These are phyloP conservation scores for Lasioglossum oenotherae DNA, from an alignment of 2,888 invertebrate genomes.

Conservation along the genomic window DNA sequence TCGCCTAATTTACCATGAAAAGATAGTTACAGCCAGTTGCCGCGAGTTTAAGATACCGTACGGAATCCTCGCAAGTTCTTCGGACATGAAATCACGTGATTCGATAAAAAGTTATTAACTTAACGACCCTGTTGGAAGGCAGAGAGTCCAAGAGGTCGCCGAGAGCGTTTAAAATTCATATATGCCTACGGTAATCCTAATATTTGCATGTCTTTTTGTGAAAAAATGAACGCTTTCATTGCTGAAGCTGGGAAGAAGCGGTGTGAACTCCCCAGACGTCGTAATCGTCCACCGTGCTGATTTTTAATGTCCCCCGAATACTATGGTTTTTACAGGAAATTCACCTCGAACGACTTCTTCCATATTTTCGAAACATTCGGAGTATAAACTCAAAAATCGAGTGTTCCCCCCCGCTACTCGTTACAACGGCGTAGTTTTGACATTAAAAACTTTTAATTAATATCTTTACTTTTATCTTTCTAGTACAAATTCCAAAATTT, in stretches of 20 bases:
- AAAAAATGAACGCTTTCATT: slow-evolving; percentile 27
- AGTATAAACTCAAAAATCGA: slow-evolving; percentile 10
- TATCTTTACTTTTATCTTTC: not conserved
- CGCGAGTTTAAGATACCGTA: not conserved
- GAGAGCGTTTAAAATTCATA: slow-evolving; percentile 32
- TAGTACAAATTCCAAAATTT: not conserved
- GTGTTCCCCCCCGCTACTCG: not conserved
- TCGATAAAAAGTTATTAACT: slow-evolving; percentile 47
- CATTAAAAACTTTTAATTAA: not conserved
- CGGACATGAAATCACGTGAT: slow-evolving; percentile 10
- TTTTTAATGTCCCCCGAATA: slow-evolving; percentile 28
- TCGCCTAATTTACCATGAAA: not conserved
- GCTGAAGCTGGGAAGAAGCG: slow-evolving; percentile 1
- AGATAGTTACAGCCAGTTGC: not conserved
- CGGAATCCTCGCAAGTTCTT: not conserved
- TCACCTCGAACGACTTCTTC: not conserved
- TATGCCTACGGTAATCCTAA: slow-evolving; percentile 35
- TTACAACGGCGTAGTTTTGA: not conserved
- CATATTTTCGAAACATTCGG: slow-evolving; percentile 10
- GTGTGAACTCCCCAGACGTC: not conserved
- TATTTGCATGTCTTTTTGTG: slow-evolving; percentile 35
- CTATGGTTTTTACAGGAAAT: not conserved
- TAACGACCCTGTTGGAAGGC: slow-evolving; percentile 6
- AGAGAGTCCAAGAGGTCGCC: not conserved
- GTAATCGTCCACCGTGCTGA: slow-evolving; percentile 9